These are phyloP conservation scores for rat (Rattus norvegicus) DNA, from an alignment of 2,113 vertebrate genomes.

Conservation along the genomic window GRCr8 NC_086025.1:130775501-130776000, in stretches of 20 bases:
- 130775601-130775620: not conserved
- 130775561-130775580: not conserved
- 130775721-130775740: not conserved
- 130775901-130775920: not conserved
- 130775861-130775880: not conserved
- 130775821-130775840: too few relatives aligned
- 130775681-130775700: not conserved
- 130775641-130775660: not conserved
- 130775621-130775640: not conserved
- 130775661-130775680: not conserved
- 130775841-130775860: not conserved
- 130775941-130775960: not conserved
- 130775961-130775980: not conserved
- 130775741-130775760: not conserved
- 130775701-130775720: not conserved
- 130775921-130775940: not conserved
- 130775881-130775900: rapidly evolving
- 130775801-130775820: not conserved
- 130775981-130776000: too few relatives aligned
- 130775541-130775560: not conserved
- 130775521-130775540: not conserved
- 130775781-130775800: not conserved
- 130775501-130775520: not conserved
- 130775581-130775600: not conserved
- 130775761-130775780: not conserved